phyloP scores from a whole-genome alignment of 2,888 invertebrate genomes.

The Chalcis sispes region DNA sequence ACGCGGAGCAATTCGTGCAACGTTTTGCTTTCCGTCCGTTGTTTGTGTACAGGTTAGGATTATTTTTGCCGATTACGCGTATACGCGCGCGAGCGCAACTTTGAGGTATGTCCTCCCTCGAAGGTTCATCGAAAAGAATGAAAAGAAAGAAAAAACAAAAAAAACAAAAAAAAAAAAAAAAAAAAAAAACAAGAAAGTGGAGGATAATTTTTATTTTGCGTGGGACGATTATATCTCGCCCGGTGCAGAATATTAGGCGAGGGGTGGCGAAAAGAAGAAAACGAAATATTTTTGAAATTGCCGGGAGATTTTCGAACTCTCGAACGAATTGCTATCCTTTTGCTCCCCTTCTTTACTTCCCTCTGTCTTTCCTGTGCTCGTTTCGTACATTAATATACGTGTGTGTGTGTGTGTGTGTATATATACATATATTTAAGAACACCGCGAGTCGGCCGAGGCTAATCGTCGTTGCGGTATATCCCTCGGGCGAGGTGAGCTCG shows the following conservation, averaged over 20 bases:
- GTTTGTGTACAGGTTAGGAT: too few relatives aligned
- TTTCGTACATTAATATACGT: too few relatives aligned
- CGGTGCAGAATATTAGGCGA: too few relatives aligned
- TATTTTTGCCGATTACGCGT: too few relatives aligned
- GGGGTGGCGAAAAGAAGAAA: conserved; percentile 20
- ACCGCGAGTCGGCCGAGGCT: too few relatives aligned
- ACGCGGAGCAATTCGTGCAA: conserved; percentile 56
- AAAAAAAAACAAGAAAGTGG: too few relatives aligned
- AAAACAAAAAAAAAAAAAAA: too few relatives aligned
- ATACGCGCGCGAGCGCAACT: too few relatives aligned
- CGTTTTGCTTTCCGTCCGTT: too few relatives aligned
- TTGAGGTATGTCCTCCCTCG: conserved; percentile 29
- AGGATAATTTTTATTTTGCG: conserved; percentile 55
- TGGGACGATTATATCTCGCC: conserved; percentile 58
- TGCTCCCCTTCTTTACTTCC: neutral
- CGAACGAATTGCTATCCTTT: neutral
- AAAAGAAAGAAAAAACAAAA: too few relatives aligned
- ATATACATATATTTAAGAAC: too few relatives aligned
- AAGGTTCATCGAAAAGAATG: conserved; percentile 29
- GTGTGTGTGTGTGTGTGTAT: too few relatives aligned
- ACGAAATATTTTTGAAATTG: conserved; percentile 42
- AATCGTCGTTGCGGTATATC: neutral
- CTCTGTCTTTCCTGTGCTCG: neutral
- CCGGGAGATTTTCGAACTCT: neutral
- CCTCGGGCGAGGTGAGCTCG: conserved; percentile 25